phyloP scores from a whole-genome alignment of 2,113 vertebrate genomes.

The Arvicanthis niloticus region DNA sequence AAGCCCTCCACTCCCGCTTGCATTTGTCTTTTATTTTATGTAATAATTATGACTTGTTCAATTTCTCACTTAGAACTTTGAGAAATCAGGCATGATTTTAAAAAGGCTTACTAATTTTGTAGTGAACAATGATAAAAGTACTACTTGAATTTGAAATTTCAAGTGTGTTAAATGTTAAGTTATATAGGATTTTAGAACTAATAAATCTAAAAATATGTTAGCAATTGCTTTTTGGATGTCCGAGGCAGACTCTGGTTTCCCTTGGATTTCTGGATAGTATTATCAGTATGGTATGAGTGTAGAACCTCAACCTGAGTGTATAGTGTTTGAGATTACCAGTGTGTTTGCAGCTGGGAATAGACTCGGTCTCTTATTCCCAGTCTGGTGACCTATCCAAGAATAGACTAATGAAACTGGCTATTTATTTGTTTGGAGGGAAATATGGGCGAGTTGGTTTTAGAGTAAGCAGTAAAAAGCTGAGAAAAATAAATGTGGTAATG shows the following conservation, averaged over 20 bases:
- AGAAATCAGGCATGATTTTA: background rate
- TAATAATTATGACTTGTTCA: constrained; percentile 58
- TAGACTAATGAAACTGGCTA: constrained; percentile 76
- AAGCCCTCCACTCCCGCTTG: constrained; percentile 2
- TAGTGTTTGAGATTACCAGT: constrained; percentile 73
- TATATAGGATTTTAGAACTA: constrained; percentile 74
- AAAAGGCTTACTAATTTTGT: constrained; percentile 38
- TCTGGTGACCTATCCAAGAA: constrained; percentile 78
- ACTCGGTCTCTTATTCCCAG: constrained; percentile 75
- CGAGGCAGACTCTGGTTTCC: constrained; percentile 50
- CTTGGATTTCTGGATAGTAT: constrained; percentile 57
- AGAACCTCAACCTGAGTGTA: constrained; percentile 68
- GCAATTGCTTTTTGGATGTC: constrained; percentile 64
- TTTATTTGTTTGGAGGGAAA: constrained; percentile 79
- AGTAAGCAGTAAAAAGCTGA: constrained; percentile 45
- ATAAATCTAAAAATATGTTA: constrained; percentile 75
- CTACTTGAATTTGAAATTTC: constrained; percentile 62
- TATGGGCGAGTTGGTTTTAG: constrained; percentile 62
- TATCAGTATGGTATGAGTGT: constrained; percentile 26
- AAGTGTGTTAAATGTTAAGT: constrained; percentile 74
- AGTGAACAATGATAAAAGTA: constrained; percentile 48
- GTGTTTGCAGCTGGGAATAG: constrained; percentile 72
- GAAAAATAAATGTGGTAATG: constrained; percentile 46
- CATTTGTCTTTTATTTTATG: constrained; percentile 51
- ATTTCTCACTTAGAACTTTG: constrained; percentile 48